phyloP scores from a whole-genome alignment of 2,113 vertebrate genomes.

The Salvelinus sp. region DNA sequence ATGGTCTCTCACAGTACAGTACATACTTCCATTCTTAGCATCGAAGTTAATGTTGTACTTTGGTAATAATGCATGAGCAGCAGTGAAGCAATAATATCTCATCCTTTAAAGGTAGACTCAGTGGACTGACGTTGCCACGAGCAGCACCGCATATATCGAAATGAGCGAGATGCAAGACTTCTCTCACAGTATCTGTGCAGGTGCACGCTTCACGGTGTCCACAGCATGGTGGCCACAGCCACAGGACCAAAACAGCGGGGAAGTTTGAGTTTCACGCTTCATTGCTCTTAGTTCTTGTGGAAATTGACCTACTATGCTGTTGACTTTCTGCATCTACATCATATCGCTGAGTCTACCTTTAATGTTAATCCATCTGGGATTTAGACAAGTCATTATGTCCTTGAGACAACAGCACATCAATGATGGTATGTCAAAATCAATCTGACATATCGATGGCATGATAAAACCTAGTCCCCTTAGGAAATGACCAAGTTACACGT shows the following conservation, averaged over 20 bases:
- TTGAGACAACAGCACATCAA: conserved; percentile 6
- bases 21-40: conserved; percentile 45
- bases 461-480: not conserved
- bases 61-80: conserved; percentile 57
- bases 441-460: not conserved
- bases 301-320: too few relatives aligned
- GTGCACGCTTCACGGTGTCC: too few relatives aligned
- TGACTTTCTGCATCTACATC: too few relatives aligned
- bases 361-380: not conserved
- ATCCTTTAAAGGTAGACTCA: not conserved
- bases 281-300: too few relatives aligned
- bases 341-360: conserved; percentile 9
- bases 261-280: too few relatives aligned
- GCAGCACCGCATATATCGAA: too few relatives aligned
- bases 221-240: too few relatives aligned
- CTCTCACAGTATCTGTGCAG: too few relatives aligned
- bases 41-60: conserved; percentile 38
- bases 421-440: conserved; percentile 38
- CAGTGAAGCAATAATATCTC: conserved; percentile 66
- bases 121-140: too few relatives aligned
- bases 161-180: too few relatives aligned
- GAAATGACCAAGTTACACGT: conserved; percentile 15
- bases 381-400: conserved; percentile 6
- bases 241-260: too few relatives aligned
- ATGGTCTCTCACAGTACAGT: conserved; percentile 44